phyloP scores from a whole-genome alignment of 1,140 invertebrate species.

The Caligus rogercresseyi region DNA sequence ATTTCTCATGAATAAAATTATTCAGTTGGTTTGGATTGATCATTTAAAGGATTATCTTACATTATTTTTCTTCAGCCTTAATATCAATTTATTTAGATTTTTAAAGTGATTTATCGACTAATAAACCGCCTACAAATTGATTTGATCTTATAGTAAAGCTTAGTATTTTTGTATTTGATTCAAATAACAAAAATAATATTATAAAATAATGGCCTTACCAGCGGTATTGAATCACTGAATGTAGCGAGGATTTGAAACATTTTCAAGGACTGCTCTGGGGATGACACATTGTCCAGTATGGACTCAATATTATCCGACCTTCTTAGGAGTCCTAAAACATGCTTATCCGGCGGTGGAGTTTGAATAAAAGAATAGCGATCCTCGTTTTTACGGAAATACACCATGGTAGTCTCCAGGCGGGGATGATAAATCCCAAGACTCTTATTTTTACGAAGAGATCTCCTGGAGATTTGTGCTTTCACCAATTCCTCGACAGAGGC shows the following conservation, averaged over 20 bases:
- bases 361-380: neutral
- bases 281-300: neutral
- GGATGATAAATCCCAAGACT: neutral
- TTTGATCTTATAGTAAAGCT: too few relatives aligned
- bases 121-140: too few relatives aligned
- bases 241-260: neutral
- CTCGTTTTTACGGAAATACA: neutral
- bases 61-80: too few relatives aligned
- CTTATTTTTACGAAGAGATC: neutral
- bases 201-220: too few relatives aligned
- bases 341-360: neutral
- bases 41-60: too few relatives aligned
- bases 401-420: neutral
- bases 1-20: too few relatives aligned
- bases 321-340: neutral
- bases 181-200: too few relatives aligned
- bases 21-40: too few relatives aligned
- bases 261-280: neutral
- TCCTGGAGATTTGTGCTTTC: slow-evolving; percentile 17
- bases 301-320: neutral
- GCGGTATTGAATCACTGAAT: neutral
- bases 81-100: too few relatives aligned
- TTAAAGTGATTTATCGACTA: too few relatives aligned
- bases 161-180: too few relatives aligned
- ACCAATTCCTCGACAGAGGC: slow-evolving; percentile 12